These are phyloP conservation scores for Glaucomys volans DNA, from an alignment of 2,113 vertebrate genomes.

Conservation along the genomic window DNA sequence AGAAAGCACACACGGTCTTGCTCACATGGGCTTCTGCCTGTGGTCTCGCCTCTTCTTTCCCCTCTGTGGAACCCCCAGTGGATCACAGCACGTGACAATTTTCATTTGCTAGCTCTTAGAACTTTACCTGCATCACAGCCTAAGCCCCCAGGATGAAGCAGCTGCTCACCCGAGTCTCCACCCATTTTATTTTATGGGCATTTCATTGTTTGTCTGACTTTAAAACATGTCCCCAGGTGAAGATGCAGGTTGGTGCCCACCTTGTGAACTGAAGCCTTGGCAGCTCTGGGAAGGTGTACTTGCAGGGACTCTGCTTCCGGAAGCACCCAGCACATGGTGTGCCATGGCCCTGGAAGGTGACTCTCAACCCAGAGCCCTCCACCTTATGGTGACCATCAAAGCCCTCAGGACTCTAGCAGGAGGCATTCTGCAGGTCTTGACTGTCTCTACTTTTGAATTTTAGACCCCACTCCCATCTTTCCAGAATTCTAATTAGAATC, in stretches of 20 bases:
- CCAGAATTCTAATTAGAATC: constrained; percentile 26
- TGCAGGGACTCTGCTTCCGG: not conserved
- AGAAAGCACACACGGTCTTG: no score
- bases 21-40: not conserved
- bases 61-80: not conserved
- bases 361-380: not conserved
- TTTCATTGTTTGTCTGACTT: not conserved
- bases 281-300: no score
- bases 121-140: not conserved
- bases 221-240: not conserved
- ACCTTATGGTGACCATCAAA: not conserved
- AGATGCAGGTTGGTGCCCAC: no score
- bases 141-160: not conserved
- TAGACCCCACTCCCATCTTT: not conserved
- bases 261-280: not conserved
- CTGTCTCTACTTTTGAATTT: not conserved
- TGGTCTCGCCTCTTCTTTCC: not conserved
- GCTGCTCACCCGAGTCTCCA: not conserved
- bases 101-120: no score
- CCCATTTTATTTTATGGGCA: not conserved
- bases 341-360: not conserved
- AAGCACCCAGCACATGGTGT: no score
- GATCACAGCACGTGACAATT: not conserved
- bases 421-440: not conserved
- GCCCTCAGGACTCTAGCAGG: not conserved